Evolutionary conservation across 1,140 invertebrate species (phyloP).

Genomic region (Halyomorpha halys): DNA sequence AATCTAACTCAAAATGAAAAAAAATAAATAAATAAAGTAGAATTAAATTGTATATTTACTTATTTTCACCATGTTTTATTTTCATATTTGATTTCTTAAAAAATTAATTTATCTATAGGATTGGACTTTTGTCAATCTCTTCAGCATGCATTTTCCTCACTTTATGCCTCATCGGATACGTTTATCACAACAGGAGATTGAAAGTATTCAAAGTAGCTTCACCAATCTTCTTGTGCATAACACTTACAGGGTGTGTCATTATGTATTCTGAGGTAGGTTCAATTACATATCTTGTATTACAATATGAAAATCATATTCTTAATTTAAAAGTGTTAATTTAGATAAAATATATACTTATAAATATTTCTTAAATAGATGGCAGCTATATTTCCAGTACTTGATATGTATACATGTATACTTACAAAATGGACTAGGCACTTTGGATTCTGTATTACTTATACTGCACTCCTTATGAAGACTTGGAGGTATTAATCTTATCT

Average conservation of each 20-base stretch:
- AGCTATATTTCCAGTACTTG: slow-evolving; percentile 74
- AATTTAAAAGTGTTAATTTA: no score
- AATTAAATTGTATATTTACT: no score
- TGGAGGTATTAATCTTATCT: slow-evolving; percentile 54
- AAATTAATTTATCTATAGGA: slow-evolving; percentile 41
- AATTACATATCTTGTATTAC: neutral
- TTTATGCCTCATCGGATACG: slow-evolving; percentile 59
- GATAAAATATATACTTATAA: no score
- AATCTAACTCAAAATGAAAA: no score
- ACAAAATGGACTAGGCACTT: slow-evolving; percentile 85
- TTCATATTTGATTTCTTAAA: no score
- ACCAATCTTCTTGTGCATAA: slow-evolving; percentile 80
- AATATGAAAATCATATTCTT: neutral
- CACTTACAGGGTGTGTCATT: slow-evolving; percentile 72
- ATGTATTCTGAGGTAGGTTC: slow-evolving; percentile 77
- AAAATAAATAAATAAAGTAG: no score
- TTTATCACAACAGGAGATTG: slow-evolving; percentile 65
- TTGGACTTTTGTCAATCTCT: slow-evolving; percentile 68
- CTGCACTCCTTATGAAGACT: slow-evolving; percentile 82
- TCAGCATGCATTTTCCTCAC: slow-evolving; percentile 65
- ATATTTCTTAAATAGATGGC: slow-evolving; percentile 57
- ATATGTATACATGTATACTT: slow-evolving; percentile 68
- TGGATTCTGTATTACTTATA: slow-evolving; percentile 85
- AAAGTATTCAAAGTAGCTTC: slow-evolving; percentile 85
- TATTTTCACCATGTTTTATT: no score